These are phyloP conservation scores for Loris lydekkerianus DNA, from an alignment of 2,797 vertebrate genomes.

Conservation along the genomic window DNA sequence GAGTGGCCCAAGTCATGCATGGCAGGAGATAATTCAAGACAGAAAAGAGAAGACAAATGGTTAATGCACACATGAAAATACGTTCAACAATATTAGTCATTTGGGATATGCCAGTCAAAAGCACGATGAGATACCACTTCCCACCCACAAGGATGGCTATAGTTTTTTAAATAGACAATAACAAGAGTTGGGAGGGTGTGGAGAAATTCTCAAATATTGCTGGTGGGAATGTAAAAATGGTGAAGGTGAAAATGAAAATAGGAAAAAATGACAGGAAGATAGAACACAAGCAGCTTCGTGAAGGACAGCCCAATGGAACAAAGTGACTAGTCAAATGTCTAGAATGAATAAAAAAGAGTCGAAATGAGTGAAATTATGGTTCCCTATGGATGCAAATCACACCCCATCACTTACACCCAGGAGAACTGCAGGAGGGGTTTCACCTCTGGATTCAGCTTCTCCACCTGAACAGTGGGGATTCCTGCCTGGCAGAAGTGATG, in stretches of 20 bases:
- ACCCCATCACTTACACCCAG: background rate
- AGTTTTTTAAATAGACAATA: background rate
- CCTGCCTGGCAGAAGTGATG: background rate
- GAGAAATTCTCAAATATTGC: background rate
- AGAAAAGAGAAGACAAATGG: background rate
- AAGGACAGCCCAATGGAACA: background rate
- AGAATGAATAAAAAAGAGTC: background rate
- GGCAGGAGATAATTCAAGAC: background rate
- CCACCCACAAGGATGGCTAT: background rate
- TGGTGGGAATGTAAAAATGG: background rate
- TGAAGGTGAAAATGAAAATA: background rate
- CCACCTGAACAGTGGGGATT: background rate
- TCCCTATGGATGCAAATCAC: too few species aligned
- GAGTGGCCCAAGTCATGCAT: too few species aligned
- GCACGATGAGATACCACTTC: background rate
- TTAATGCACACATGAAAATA: background rate
- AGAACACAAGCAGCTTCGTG: background rate
- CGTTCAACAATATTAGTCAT: background rate
- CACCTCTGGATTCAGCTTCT: background rate
- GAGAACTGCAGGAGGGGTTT: background rate
- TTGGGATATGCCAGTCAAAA: background rate
- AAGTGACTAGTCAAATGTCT: background rate
- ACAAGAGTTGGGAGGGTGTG: background rate
- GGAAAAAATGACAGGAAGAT: background rate
- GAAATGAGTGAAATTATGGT: background rate